phyloP scores from a whole-genome alignment of 2,797 vertebrate genomes.

The Myoxocephalus aenaeus region DNA sequence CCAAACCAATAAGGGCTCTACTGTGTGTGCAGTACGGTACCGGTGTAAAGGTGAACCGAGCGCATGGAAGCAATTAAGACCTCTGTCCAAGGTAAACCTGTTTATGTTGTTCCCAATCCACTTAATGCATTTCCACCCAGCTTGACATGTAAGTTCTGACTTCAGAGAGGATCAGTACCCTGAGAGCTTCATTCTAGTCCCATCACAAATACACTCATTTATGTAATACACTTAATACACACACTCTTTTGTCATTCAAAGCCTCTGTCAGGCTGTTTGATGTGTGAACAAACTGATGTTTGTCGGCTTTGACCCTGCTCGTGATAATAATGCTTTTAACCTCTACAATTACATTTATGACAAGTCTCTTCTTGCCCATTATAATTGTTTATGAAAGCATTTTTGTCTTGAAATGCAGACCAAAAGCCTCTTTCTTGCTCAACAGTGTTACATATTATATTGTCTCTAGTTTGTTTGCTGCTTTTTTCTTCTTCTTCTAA shows the following conservation, averaged over 20 bases:
- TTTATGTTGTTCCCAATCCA: neutral
- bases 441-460: too few relatives aligned
- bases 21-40: too few relatives aligned
- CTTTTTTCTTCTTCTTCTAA: too few relatives aligned
- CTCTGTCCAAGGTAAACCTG: too few relatives aligned
- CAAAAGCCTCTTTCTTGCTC: too few relatives aligned
- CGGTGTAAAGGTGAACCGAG: too few relatives aligned
- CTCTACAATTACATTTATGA: conserved; percentile 29
- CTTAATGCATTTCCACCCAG: neutral
- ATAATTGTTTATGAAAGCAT: neutral
- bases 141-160: neutral
- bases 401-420: too few relatives aligned
- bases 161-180: conserved; percentile 15
- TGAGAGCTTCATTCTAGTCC: conserved; percentile 15
- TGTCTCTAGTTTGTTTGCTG: too few relatives aligned
- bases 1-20: too few relatives aligned
- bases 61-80: too few relatives aligned
- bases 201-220: conserved; percentile 31
- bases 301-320: conserved; percentile 48
- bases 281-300: conserved; percentile 52
- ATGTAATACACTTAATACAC: conserved; percentile 7
- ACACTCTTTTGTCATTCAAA: conserved; percentile 33
- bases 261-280: conserved; percentile 46
- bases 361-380: conserved; percentile 28
- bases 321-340: conserved; percentile 51